phyloP scores from a whole-genome alignment of 2,113 vertebrate species.

The Phrynocephalus versicolor region DNA sequence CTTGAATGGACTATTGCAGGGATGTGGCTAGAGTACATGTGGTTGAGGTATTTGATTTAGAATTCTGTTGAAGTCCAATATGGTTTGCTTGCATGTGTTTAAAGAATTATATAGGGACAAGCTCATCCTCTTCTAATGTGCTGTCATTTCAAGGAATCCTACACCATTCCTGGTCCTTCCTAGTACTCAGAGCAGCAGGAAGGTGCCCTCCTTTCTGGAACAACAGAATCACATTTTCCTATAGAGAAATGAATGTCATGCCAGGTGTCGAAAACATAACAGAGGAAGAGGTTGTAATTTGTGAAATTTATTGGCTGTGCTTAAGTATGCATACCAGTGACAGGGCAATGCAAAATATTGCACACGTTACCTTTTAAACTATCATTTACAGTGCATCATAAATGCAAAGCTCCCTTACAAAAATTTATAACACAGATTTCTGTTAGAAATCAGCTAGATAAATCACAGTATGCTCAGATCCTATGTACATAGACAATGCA shows the following conservation, averaged over 20 bases:
- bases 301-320: neutral
- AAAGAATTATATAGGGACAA: too few relatives aligned
- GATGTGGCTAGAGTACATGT: too few relatives aligned
- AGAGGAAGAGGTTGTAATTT: neutral
- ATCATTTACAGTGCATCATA: conserved; percentile 59
- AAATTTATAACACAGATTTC: conserved; percentile 60
- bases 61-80: too few relatives aligned
- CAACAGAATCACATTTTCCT: neutral
- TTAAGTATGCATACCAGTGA: conserved; percentile 12
- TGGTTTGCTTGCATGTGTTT: too few relatives aligned
- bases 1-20: too few relatives aligned
- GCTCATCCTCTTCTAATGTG: neutral
- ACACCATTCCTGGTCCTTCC: too few relatives aligned
- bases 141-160: neutral
- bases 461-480: conserved; percentile 57
- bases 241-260: neutral
- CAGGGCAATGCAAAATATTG: conserved; percentile 44
- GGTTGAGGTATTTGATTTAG: too few relatives aligned
- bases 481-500: conserved; percentile 39
- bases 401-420: conserved; percentile 50
- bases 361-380: conserved; percentile 56
- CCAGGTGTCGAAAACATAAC: neutral
- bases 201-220: neutral
- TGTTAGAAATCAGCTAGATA: conserved; percentile 58
- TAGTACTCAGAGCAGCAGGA: neutral